These are phyloP conservation scores for Chromobotia macracanthus DNA, from an alignment of 2,797 vertebrate species.

Conservation along the genomic window DNA sequence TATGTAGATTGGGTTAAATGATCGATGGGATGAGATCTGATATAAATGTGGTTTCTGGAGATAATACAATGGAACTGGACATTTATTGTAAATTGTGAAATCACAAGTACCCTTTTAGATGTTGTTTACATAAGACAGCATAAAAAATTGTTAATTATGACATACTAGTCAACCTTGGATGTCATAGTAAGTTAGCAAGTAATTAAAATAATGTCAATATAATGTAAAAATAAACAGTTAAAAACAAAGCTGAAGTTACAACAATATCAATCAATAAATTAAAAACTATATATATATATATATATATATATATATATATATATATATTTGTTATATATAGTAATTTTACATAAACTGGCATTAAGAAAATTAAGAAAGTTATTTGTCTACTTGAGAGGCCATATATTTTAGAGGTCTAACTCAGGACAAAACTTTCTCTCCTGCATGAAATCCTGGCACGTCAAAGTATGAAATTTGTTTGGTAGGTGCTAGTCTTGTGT, in stretches of 20 bases:
- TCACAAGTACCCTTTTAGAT: no score
- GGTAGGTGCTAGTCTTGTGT: no score
- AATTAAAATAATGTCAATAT: neutral
- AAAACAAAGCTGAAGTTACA: neutral
- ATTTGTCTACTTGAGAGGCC: no score
- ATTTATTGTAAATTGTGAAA: neutral
- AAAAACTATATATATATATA: neutral
- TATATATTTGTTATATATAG: no score
- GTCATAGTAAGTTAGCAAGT: neutral
- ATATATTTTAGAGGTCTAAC: no score
- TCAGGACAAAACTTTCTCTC: neutral
- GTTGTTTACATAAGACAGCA: slow-evolving; percentile 1
- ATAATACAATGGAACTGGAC: neutral
- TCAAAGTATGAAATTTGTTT: slow-evolving; percentile 18
- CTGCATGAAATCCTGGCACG: neutral
- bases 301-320: no score
- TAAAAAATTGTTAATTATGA: slow-evolving; percentile 2
- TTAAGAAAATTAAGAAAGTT: no score
- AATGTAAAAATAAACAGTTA: neutral
- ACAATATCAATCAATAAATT: neutral
- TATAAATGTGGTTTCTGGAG: neutral
- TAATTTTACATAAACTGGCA: no score
- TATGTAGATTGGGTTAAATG: slow-evolving; percentile 25
- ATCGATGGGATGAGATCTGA: slow-evolving; percentile 13
- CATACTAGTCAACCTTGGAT: neutral